phyloP scores from a whole-genome alignment of 2,888 invertebrate species.

The Strigamia crassipes region DNA sequence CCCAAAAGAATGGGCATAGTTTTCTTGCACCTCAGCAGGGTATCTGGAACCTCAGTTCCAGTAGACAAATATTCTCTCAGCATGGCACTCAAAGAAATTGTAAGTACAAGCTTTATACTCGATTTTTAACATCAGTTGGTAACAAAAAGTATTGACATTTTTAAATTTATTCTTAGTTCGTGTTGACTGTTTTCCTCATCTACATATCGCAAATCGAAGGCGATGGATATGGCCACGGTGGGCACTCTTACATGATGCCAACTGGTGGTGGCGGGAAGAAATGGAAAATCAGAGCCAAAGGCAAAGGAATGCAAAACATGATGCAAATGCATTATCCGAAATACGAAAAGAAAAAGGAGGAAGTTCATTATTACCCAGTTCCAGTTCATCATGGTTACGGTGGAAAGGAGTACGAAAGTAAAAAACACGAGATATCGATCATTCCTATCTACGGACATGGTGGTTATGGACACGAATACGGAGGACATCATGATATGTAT shows the following conservation, averaged over 20 bases:
- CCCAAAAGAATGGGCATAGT: background rate
- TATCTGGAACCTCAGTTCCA: too few relatives aligned
- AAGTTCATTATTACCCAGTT: constrained; percentile 5
- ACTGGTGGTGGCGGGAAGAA: background rate
- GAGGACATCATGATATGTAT: background rate
- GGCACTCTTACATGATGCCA: background rate
- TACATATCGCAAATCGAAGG: background rate
- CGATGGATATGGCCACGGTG: background rate
- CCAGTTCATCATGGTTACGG: background rate
- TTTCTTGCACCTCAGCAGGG: background rate
- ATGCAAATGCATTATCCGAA: constrained; percentile 6
- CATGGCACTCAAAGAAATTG: constrained; percentile 8
- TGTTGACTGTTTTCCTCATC: background rate
- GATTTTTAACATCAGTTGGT: background rate
- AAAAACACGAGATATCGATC: background rate
- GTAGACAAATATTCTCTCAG: background rate
- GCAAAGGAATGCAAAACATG: constrained; percentile 33
- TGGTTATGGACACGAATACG: background rate
- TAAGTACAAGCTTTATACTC: background rate
- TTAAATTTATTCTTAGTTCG: background rate
- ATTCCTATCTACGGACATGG: constrained; percentile 8
- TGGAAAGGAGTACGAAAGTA: background rate
- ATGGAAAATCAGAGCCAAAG: background rate
- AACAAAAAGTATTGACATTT: background rate
- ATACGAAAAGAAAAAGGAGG: constrained; percentile 17